Base-by-base conservation (phyloP, 2,113 vertebrate species). In the Bungarus multicinctus region DNA sequence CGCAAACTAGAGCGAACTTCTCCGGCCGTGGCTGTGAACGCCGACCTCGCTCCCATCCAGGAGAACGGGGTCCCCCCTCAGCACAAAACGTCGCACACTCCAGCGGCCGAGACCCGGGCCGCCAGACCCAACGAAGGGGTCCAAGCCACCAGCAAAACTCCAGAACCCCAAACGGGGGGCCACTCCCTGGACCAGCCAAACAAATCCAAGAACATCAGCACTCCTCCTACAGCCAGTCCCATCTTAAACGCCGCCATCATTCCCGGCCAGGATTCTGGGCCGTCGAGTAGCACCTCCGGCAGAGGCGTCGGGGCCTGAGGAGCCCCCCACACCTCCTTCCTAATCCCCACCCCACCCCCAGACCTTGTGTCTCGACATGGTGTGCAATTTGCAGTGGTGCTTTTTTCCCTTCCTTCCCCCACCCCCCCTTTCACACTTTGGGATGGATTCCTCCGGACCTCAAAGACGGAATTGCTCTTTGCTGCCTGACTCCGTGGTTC, bases 1-100 rank as follows among this genome's bases (percentile, higher is more conserved):
- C 97, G 97, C 93, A 98, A 98, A 94, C 97, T 98, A 95, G 97
- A 98, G 94, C 95, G 98, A 94, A 97, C 97, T 9, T 74, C 2
- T 4, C 89, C 4, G 1, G 30, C 53, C 8, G 27, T 50, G 2
- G 3, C 58, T 10, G 1, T 2, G 6, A 43, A 50, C 16, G 57
- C 86, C 87, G 4, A 2, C 85, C 2, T 0, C 55, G 0, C 34
- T 23, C 4, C 91, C 0, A 0, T 52, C 54, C 85, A 39, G 86
- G 92, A 94, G 30, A 58, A 11, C 45, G 3, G 23, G 10, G 14
- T 54, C 25, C 3, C 1, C 2, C 30, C 18, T 4, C 47, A 30
- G 0, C 92, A 34, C 27, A 74, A 89, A 74, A 43, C 30, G 4
- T 43, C 9, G 11, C 47, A 11, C 14, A 12, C 30, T 1, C 4